Evolutionary conservation across 1,140 invertebrate species (phyloP), one percentile per base, ranked within the genome.

Genomic region (Formica exsecta): DNA sequence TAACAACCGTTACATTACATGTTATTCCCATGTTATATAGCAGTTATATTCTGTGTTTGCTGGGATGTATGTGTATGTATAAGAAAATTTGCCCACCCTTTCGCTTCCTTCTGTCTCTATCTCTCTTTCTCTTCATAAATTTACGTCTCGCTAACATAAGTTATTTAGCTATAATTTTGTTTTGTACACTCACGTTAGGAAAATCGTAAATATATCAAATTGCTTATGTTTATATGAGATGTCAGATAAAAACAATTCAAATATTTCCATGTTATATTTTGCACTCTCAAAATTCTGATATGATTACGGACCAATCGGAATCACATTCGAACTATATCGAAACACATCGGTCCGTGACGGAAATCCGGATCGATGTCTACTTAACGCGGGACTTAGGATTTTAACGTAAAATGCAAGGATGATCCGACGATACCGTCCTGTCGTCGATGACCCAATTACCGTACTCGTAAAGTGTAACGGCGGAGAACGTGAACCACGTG

Each of bases 391-490:
- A 89, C 70, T 79, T 54, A 9, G 19, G 57, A 89, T 62, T 86
- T 89, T 79, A 86, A 89, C 75, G 54, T 68, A 32, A 51, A 51
- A 61, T 29, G 32, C 22, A 51, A 51, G 36, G 51, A 57, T 86
- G 59, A 89, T 86, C 66, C 41, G 16, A 29, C 41, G 65, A 38
- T 76, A 57, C 25, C n/a, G 25, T 59, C 57, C 75, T 62, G 76
- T 71, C 71, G 68, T 19, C 84, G 54, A 89, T 89, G 87, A 89
- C 88, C 88, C 71, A 89, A 89, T 89, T 89, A 89, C 81, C 38
- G 84, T 54, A 86, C 87, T 89, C 84, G 87, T 89, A 89, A 89
- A 83, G 88, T 76, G 87, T 88, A 89, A 89, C 88, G 54, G 76
- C 32, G 41, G 54, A 79, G 70, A 44, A 89, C 85, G 87, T 86